Percentiles rank a stretch among this genome's conserved stretches.
Evolutionary conservation across 2,888 invertebrate genomes (phyloP).

Genomic region (Mycalesis mineus): DNA sequence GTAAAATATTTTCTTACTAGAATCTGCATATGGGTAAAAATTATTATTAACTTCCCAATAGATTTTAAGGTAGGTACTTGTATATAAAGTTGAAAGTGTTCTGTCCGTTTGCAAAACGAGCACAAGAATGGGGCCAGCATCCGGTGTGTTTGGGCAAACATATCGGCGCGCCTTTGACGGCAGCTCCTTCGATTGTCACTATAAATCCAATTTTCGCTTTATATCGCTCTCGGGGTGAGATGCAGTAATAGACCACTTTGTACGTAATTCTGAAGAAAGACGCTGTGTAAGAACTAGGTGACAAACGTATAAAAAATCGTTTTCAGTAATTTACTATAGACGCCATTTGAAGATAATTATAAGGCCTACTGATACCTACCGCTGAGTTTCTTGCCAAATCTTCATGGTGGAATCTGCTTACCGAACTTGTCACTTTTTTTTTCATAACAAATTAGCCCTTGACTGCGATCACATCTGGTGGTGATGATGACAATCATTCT

Average conservation of each 20-base stretch:
- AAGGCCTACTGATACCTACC: no score
- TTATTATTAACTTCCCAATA: no score
- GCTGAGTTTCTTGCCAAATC: no score
- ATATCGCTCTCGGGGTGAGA: conserved; percentile 65
- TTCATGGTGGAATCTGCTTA: no score
- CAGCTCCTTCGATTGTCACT: conserved; percentile 73
- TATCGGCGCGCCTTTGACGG: conserved; percentile 72
- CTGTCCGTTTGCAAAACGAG: conserved; percentile 25
- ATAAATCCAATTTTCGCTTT: conserved; percentile 76
- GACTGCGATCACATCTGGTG: no score
- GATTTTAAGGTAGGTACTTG: neutral
- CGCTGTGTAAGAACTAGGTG: neutral
- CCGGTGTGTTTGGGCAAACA: conserved; percentile 66
- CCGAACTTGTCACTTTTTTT: no score
- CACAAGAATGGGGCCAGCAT: conserved; percentile 51
- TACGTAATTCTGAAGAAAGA: conserved; percentile 19
- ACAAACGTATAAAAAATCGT: neutral
- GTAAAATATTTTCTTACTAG: no score
- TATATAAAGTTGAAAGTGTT: conserved; percentile 24
- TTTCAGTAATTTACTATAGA: no score
- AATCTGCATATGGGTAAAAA: no score
- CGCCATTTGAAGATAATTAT: no score
- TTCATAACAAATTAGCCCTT: no score
- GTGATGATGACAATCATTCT: no score
- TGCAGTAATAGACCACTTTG: conserved; percentile 34